Evolutionary conservation across 2,888 invertebrate genomes (phyloP).

Genomic region (Brassicogethes aeneus): DNA sequence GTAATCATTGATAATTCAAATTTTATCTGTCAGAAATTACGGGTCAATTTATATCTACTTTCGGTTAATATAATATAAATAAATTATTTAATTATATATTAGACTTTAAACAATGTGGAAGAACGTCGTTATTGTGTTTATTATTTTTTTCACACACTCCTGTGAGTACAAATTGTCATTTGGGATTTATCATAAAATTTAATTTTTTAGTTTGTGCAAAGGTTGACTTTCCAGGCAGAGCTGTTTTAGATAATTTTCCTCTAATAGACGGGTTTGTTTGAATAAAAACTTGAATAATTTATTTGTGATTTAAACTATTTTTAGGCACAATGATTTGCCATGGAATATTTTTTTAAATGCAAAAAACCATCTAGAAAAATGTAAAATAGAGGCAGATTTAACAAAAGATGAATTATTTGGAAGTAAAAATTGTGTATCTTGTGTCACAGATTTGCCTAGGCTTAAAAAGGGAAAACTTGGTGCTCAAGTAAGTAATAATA

Average conservation of each 20-base stretch:
- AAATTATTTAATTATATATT: too few species aligned
- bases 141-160: too few species aligned
- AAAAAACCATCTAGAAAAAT: constrained; percentile 37
- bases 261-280: constrained; percentile 34
- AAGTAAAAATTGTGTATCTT: constrained; percentile 26
- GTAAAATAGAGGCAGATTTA: constrained; percentile 38
- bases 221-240: constrained; percentile 26
- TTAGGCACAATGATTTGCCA: constrained; percentile 46
- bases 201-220: too few species aligned
- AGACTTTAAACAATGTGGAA: too few species aligned
- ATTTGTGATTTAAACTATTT: constrained; percentile 21
- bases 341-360: constrained; percentile 36
- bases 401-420: constrained; percentile 38
- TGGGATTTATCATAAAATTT: too few species aligned
- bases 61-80: too few species aligned
- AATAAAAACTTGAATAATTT: constrained; percentile 2
- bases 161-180: too few species aligned
- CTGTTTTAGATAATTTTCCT: constrained; percentile 30
- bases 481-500: constrained; percentile 47
- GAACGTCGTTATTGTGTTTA: too few species aligned
- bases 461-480: constrained; percentile 45
- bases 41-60: too few species aligned
- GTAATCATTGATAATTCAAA: too few species aligned
- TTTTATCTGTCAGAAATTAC: too few species aligned
- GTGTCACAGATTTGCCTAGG: constrained; percentile 47